Evolutionary conservation across 2,797 vertebrate species (phyloP), one percentile per base, ranked within the genome.

Genomic region (Sebastes kiyomatsui): DNA sequence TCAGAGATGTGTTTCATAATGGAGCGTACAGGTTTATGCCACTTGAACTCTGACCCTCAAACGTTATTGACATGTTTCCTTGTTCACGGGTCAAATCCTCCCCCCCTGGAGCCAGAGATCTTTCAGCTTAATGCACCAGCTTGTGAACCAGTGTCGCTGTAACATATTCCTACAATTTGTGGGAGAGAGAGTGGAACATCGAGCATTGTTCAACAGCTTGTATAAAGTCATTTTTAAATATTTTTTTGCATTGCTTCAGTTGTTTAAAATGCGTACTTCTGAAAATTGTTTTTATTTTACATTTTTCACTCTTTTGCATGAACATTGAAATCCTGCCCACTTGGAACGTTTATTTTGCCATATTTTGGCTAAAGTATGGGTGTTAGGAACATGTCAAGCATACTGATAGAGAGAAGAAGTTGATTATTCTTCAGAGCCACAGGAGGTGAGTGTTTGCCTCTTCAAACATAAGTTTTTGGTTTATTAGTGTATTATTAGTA

Each of bases 41-140:
- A 85, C 66, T 71, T 84, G 81, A 92, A 78, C 89, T 87, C 52
- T 89, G 88, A 84, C 86, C 84, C 67, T 72, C 30, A 60, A 60
- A 78, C 4, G 6, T 68, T 71, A 86, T 74, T 83, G 85, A 85
- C 78, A 72, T 35, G 77, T 86, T 79, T 77, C 73, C 75, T 65
- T 70, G 72, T 81, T 83, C 83, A 56, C 14, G 72, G 85, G 81
- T 89, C 82, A 88, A 46, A 82, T 73, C 67, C 49, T 79, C 33
- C 28, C 75, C 77, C 80, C 58, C 75, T 18, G 65, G 56, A 78
- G 78, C 59, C 55, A 42, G 25, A 35, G 22, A 32, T 84, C 66
- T 54, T 59, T 54, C 2, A 75, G 69, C 56, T 76, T 13, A 60
- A 81, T 62, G 54, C 65, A 67, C 3, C 20, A 20, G 28, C 14